Base-by-base conservation (phyloP, 1,140 invertebrate species). In the Drosophila carrolli region DNA sequence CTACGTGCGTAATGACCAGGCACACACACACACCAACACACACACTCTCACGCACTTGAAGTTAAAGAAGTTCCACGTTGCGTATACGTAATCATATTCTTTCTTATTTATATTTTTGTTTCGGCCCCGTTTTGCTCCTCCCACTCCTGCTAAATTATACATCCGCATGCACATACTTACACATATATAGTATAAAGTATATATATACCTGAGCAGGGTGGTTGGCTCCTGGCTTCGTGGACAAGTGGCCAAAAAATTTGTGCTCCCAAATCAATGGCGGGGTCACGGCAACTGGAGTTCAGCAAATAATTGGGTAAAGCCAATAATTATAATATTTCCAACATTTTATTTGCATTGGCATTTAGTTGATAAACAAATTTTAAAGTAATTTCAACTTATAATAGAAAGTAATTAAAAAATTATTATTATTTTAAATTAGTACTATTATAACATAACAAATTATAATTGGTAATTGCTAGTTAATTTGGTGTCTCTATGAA, bases 1-100 rank as follows among this genome's bases (percentile, higher is more conserved):
- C 62, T 86, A 88, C 83, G 83, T 86, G 83, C 83, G 79, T 86
- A 86, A 86, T 86, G 83, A 88, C 83, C 82, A 86, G 78, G 62
- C 77, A 75, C 60, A 74, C 73, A 77, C 73, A 73, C 62, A 79
- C 51, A 58, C 51, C 48, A 47, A 68, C 77, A 63, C 43, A 29
- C 40, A 62, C 59, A 46, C 53, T 38, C 47, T 27, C 62, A 23
- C 80, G 66, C 81, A 85, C 83, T 86, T 86, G 83, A 86, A 86
- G 62, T 76, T 82, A 59, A 88, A 86, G 83, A 86, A 86, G 83
- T 86, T 82, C 43, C 75, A 82, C 83, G 75, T 82, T 86, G 83
- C 83, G 83, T 86, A 86, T 86, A 82, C 83, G 83, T 76, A 86
- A 86, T 88, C 75, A 82, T 79, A 88, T 88, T 84, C 61, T 62